phyloP scores from a whole-genome alignment of 2,888 invertebrate species.

The Drosophila suboccidentalis region DNA sequence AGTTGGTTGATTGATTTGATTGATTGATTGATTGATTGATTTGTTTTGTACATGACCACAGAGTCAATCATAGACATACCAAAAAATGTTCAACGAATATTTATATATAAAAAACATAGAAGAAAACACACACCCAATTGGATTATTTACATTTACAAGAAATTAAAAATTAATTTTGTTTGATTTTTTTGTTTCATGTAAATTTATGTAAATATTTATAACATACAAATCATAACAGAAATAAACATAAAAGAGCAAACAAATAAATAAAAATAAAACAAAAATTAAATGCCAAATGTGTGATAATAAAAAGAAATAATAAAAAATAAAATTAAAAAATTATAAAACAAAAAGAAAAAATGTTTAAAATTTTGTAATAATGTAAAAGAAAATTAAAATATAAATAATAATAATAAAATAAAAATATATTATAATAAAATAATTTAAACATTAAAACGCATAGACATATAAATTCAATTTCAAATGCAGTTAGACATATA shows the following conservation, averaged over 20 bases:
- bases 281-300: constrained; percentile 20
- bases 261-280: constrained; percentile 34
- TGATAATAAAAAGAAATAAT: constrained; percentile 23
- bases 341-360: constrained; percentile 7
- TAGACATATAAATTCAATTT: constrained; percentile 66
- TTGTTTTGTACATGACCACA: constrained; percentile 85
- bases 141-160: constrained; percentile 86
- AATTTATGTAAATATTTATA: constrained; percentile 72
- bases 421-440: constrained; percentile 1
- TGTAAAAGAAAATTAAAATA: constrained; percentile 9
- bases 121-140: constrained; percentile 86
- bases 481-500: constrained; percentile 80
- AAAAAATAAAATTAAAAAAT: constrained; percentile 10
- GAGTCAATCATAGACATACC: constrained; percentile 86
- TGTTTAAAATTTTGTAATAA: constrained; percentile 10
- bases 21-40: constrained; percentile 68
- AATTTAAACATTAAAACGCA: constrained; percentile 56
- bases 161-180: constrained; percentile 80
- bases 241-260: constrained; percentile 52
- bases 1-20: constrained; percentile 71
- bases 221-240: constrained; percentile 73
- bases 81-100: constrained; percentile 86
- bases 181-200: constrained; percentile 52
- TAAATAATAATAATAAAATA: background rate
- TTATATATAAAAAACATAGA: constrained; percentile 85